A percentile compares a stretch with the other conserved stretches of the same genome.
Conservation (phyloP, 2,113 vertebrate genomes). For the Bostrychus sinensis region DNA sequence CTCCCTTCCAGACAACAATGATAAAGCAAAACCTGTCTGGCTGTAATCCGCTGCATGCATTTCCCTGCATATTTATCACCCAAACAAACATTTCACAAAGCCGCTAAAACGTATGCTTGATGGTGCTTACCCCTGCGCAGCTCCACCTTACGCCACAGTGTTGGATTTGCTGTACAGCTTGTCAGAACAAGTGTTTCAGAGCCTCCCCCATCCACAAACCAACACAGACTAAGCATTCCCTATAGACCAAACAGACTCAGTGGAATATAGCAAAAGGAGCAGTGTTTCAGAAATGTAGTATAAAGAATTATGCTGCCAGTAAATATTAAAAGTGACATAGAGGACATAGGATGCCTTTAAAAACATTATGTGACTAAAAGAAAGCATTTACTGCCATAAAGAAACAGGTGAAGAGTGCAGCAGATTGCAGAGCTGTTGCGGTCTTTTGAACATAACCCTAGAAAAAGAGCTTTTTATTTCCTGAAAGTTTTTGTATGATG, state of each 20-base stretch:
- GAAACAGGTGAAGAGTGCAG: no score
- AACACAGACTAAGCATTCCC: slow-evolving; percentile 39
- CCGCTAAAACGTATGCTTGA: not conserved
- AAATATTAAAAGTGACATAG: not conserved
- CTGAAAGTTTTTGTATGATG: no score
- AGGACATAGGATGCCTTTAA: not conserved
- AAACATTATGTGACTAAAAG: no score
- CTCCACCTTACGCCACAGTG: slow-evolving; percentile 16
- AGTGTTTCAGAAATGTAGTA: slow-evolving; percentile 37
- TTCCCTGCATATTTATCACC: slow-evolving; percentile 6
- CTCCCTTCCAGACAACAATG: not conserved
- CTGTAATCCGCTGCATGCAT: slow-evolving; percentile 7
- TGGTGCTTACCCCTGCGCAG: not conserved
- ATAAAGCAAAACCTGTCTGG: not conserved
- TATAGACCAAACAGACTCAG: slow-evolving; percentile 22
- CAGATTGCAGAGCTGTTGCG: no score
- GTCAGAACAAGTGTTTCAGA: slow-evolving; percentile 40
- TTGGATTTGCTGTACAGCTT: slow-evolving; percentile 35
- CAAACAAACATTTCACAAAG: slow-evolving; percentile 3
- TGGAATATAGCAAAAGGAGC: no score
- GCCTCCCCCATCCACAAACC: slow-evolving; percentile 15
- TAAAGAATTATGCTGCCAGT: not conserved
- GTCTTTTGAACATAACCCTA: not conserved
- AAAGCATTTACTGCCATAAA: no score
- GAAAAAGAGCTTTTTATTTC: not conserved